Conservation (phyloP, 2,888 invertebrate genomes). For the Ochropacha duplaris region DNA sequence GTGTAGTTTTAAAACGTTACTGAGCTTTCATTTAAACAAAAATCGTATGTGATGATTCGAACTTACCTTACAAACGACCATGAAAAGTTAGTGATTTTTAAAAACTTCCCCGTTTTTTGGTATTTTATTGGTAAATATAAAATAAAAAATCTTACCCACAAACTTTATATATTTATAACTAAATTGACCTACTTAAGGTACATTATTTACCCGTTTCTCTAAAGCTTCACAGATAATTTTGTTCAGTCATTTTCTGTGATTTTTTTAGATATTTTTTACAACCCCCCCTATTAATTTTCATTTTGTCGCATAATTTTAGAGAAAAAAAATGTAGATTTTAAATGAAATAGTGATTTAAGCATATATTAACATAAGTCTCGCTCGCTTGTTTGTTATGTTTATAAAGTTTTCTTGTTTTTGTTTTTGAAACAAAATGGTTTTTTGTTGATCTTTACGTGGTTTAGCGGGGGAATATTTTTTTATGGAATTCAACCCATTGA, state of each 20-base stretch:
- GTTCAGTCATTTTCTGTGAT: neutral
- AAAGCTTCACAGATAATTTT: neutral
- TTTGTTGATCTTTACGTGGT: neutral
- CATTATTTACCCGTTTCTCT: neutral
- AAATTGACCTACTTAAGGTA: neutral
- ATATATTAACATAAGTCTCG: neutral
- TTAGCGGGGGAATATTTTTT: constrained; percentile 4
- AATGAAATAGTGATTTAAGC: neutral
- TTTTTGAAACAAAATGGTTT: neutral
- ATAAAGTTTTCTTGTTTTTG: neutral
- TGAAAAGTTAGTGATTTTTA: constrained; percentile 65
- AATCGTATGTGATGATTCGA: constrained; percentile 59
- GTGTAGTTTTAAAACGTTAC: constrained; percentile 23
- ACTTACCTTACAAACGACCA: constrained; percentile 60
- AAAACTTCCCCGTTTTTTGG: neutral
- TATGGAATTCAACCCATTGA: constrained; percentile 1
- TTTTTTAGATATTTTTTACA: neutral
- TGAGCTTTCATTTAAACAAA: constrained; percentile 53
- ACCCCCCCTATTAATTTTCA: neutral
- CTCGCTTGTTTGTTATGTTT: constrained; percentile 1
- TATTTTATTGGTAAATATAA: constrained; percentile 1
- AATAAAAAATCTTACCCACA: neutral
- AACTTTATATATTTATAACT: neutral
- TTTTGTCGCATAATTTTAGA: neutral
- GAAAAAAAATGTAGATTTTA: neutral